These are phyloP conservation scores for Carposina sasakii DNA, from an alignment of 1,140 invertebrate genomes.

Conservation along the genomic window DNA sequence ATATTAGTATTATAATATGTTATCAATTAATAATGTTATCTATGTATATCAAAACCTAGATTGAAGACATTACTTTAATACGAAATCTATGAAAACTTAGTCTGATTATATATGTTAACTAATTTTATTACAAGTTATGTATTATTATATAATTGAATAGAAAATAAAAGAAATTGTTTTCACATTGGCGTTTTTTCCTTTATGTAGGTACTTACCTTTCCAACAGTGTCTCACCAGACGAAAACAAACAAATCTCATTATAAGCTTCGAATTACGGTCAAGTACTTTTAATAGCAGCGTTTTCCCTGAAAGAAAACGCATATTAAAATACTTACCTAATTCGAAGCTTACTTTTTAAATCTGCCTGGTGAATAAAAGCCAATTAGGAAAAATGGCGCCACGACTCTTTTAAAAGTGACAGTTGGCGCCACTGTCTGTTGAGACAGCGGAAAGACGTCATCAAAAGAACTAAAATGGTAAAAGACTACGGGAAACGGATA, in stretches of 20 bases:
- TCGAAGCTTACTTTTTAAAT: conserved; percentile 4
- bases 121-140: not conserved
- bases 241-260: not conserved
- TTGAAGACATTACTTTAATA: not conserved
- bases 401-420: too few species aligned
- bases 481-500: too few species aligned
- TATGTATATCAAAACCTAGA: not conserved
- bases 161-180: too few species aligned
- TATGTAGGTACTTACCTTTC: too few species aligned
- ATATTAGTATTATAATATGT: too few species aligned
- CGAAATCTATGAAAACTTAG: not conserved
- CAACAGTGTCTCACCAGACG: not conserved
- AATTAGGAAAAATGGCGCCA: too few species aligned
- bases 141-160: not conserved
- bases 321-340: conserved; percentile 14
- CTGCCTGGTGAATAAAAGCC: too few species aligned
- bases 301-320: conserved; percentile 11
- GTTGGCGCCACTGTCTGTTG: too few species aligned
- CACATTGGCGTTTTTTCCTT: conserved; percentile 2
- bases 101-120: not conserved
- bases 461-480: too few species aligned
- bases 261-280: conserved; percentile 4
- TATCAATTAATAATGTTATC: too few species aligned
- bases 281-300: conserved; percentile 5
- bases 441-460: too few species aligned